Evolutionary conservation across 2,888 invertebrate genomes (phyloP), one percentile per base, ranked within the genome.

Genomic region (Stratiomys singularior): DNA sequence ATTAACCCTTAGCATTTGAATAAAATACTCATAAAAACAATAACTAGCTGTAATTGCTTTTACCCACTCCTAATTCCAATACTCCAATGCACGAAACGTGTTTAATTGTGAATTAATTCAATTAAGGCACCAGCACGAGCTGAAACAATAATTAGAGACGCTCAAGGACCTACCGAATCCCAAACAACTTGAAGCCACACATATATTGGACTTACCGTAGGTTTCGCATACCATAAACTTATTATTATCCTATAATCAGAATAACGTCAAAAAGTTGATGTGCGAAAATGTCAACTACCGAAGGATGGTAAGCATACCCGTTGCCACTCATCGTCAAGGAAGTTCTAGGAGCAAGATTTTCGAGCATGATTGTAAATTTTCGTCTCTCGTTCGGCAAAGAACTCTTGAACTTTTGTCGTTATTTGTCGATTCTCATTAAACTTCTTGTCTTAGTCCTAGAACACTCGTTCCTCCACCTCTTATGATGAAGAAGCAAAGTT

Each of bases 101-200:
- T 69, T 69, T 69, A 69, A 69, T 69, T 47, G 27, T 47, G 69
- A 69, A 69, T 69, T 46, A 69, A 69, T 69, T 69, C 69, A 69
- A 69, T 69, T 69, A 69, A 25, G 25, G 23, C 13, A 0, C 9
- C n/a, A 47, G 47, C 69, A 27, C 47, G 47, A 46, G 25, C 18
- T 13, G 9, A 27, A 60, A 11, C 23, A 13, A 67, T 44, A 69
- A 23, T 67, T 69, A 46, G 69, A 46, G 18, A 37, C 67, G 13
- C 46, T 69, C 47, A 46, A 69, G 25, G 27, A 47, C 44, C 13
- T 23, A 18, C 46, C n/a, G n/a, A 18, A 21, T 25, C 25, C 5
- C 60, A 60, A n/a, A n/a, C 11, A 60, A 60, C 60, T 25, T 60
- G 9, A 64, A 30, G 11, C 7, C 21, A 60, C 25, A 60, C 18